Evolutionary conservation across 2,888 invertebrate genomes (phyloP), one percentile per base, ranked within the genome.

Genomic region (Oithona nana): DNA sequence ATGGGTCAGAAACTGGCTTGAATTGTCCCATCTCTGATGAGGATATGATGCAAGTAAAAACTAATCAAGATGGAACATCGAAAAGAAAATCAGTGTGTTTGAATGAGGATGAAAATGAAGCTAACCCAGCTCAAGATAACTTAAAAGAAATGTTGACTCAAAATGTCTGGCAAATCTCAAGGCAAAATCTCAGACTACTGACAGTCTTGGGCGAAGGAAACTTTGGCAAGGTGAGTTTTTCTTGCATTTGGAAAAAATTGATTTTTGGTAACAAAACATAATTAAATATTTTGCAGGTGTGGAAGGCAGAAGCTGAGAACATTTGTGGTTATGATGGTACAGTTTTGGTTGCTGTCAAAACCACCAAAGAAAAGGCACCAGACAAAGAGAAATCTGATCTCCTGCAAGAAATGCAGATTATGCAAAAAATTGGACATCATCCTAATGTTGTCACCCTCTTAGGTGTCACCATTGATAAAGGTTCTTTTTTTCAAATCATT

Each of bases 341-440:
- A 65, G 85, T 86, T 24, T 78, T 84, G 65, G 88, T 88, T n/a
- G 88, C 88, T 3, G 87, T 88, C 6, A 88, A 88, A 72, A 85
- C 71, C 26, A 66, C 66, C 30, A 67, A 67, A 63, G 66, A 65
- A 2, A 64, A 64, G 49, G 65, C 66, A 1, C 63, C 65, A 1
- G 30, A 49, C 71, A 81, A 86, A 63, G 92, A 92, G 71, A 82
- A 85, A 67, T 77, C 82, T 39, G 93, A 93, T 73, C 76, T 94
- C n/a, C 73, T 87, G 0, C 86, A 87, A 58, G 93, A 94, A 71
- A 74, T 93, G 30, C 79, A 84, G 68, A 88, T 93, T 30, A 90
- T 93, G 90, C 92, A 92, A 75, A 83, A 83, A 71, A 76, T 94
- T 63, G 88, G 88, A 57, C 83, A 84, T 0, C 93, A 94, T 76